Evolutionary conservation across 2,797 vertebrate species (phyloP).

Genomic region (Sphenodon punctatus): DNA sequence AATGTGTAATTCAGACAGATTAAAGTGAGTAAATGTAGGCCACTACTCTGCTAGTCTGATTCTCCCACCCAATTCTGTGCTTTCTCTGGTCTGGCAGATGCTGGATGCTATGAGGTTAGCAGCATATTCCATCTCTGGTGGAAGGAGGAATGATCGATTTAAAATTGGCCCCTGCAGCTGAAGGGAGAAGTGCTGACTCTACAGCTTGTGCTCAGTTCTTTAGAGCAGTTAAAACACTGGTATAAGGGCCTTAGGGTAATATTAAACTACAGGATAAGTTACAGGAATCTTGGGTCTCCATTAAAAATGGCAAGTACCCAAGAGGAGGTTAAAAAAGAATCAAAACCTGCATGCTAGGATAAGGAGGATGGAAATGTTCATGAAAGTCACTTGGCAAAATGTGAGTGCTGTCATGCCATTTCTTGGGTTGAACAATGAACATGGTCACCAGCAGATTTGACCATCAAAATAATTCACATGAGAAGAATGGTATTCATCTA

Average conservation of each 20-base stretch:
- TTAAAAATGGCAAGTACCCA: background rate
- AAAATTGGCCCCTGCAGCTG: background rate
- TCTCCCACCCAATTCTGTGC: background rate
- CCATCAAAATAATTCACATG: background rate
- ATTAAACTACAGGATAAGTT: background rate
- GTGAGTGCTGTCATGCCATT: background rate
- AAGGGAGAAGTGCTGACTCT: background rate
- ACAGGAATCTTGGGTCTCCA: too few species aligned
- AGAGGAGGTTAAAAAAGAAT: background rate
- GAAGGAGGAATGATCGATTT: background rate
- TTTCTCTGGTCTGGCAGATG: background rate
- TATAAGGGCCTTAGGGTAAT: background rate
- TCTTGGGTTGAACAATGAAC: too few species aligned
- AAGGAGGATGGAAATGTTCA: background rate
- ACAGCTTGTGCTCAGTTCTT: background rate
- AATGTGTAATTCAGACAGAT: fast-evolving
- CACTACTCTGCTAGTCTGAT: background rate
- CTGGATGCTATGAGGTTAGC: background rate
- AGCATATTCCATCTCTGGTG: fast-evolving
- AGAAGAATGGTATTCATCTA: background rate
- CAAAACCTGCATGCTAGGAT: background rate
- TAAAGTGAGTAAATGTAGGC: fast-evolving
- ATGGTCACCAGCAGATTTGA: background rate
- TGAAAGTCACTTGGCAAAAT: background rate
- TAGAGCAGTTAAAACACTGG: background rate